phyloP scores from a whole-genome alignment of 2,888 invertebrate species.

The Phoenoteleia sp. region DNA sequence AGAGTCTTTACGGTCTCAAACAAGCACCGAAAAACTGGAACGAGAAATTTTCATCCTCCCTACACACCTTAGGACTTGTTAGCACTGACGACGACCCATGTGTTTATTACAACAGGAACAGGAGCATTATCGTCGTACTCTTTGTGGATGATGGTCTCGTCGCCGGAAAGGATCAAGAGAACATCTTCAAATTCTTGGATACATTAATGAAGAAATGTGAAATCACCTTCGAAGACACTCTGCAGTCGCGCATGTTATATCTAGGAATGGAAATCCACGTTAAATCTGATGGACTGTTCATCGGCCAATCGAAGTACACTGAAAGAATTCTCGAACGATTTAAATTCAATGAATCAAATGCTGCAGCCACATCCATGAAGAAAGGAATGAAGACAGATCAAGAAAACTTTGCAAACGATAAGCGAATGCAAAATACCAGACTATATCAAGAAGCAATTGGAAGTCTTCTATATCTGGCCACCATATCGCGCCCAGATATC shows the following conservation, averaged over 20 bases:
- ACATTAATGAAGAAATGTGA: not conserved
- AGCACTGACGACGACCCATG: conserved; percentile 78
- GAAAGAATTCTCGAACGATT: not conserved
- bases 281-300: not conserved
- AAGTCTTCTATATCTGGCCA: not conserved
- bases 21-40: no score
- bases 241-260: not conserved
- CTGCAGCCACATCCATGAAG: not conserved
- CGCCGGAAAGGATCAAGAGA: conserved; percentile 43
- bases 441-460: not conserved
- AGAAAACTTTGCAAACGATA: not conserved
- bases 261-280: not conserved
- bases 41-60: no score
- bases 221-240: not conserved
- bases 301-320: not conserved
- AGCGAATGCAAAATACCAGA: not conserved
- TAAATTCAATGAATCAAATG: not conserved
- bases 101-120: conserved; percentile 75
- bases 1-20: no score
- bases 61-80: conserved; percentile 55
- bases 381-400: not conserved
- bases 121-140: conserved; percentile 65
- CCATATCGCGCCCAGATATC: conserved; percentile 44
- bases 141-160: conserved; percentile 77
- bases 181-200: not conserved